Conservation (phyloP, 2,113 vertebrate genomes). For the Petromus typicus region DNA sequence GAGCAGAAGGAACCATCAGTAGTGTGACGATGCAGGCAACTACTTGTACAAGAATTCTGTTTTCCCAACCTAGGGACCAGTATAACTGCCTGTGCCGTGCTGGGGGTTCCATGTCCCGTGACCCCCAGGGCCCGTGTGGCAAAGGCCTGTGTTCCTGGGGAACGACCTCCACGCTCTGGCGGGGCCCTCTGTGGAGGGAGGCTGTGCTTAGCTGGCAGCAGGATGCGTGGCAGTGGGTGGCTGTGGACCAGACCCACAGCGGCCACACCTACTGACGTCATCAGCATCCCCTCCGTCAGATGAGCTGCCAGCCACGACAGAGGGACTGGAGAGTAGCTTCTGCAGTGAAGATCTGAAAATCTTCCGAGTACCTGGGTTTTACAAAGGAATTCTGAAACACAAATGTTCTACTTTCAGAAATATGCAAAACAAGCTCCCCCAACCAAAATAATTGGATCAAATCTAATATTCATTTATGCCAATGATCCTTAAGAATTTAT, state of each 20-base stretch:
- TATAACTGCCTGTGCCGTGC: background rate
- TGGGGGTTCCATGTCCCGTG: background rate
- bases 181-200: background rate
- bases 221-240: background rate
- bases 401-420: background rate
- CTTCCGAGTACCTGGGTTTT: background rate
- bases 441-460: background rate
- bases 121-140: background rate
- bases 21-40: background rate
- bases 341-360: background rate
- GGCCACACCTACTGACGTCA: background rate
- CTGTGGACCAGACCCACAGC: background rate
- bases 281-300: background rate
- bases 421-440: background rate
- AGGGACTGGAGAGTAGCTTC: background rate
- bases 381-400: background rate
- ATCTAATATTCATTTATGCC: background rate
- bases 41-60: background rate
- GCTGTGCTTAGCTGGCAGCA: fast-evolving
- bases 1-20: conserved; percentile 66
- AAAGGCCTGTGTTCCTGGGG: background rate
- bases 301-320: background rate
- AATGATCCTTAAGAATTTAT: background rate
- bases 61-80: background rate
- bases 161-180: background rate